phyloP scores from a whole-genome alignment of 2,113 vertebrate genomes.

The Anguilla japonica region DNA sequence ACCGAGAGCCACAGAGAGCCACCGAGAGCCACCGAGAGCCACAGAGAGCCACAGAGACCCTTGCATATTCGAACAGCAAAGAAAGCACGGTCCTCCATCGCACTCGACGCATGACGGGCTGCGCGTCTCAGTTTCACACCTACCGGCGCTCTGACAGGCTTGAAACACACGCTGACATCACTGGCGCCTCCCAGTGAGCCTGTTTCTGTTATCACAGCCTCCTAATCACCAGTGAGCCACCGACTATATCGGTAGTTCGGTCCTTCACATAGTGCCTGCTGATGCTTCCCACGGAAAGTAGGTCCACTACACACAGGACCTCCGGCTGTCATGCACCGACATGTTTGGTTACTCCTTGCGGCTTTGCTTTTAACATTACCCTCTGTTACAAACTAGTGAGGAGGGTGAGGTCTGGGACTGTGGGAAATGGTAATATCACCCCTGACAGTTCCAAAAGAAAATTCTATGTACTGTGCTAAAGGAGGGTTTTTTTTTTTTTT shows the following conservation, averaged over 20 bases:
- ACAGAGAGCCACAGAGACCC: too few species aligned
- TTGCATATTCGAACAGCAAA: too few species aligned
- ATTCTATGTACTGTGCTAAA: not conserved
- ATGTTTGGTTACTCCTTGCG: not conserved
- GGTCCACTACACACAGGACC: slow-evolving; percentile 15
- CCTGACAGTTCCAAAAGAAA: too few species aligned
- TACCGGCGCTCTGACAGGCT: not conserved
- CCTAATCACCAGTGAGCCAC: not conserved
- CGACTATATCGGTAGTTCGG: slow-evolving; percentile 14
- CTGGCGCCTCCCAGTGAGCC: not conserved
- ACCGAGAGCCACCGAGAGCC: not conserved
- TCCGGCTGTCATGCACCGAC: slow-evolving; percentile 27
- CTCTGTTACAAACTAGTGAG: too few species aligned
- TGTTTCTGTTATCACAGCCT: not conserved
- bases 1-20: not conserved
- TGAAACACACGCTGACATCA: not conserved
- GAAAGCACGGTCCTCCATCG: not conserved
- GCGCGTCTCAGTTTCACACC: not conserved
- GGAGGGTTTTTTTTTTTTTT: too few species aligned
- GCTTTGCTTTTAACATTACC: not conserved
- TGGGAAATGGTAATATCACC: too few species aligned
- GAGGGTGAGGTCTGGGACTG: too few species aligned
- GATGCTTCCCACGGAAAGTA: slow-evolving; percentile 29
- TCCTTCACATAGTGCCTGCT: slow-evolving; percentile 26
- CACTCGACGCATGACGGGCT: not conserved